These are phyloP conservation scores for Amiota communis DNA, from an alignment of 2,888 invertebrate species.

Conservation along the genomic window DNA sequence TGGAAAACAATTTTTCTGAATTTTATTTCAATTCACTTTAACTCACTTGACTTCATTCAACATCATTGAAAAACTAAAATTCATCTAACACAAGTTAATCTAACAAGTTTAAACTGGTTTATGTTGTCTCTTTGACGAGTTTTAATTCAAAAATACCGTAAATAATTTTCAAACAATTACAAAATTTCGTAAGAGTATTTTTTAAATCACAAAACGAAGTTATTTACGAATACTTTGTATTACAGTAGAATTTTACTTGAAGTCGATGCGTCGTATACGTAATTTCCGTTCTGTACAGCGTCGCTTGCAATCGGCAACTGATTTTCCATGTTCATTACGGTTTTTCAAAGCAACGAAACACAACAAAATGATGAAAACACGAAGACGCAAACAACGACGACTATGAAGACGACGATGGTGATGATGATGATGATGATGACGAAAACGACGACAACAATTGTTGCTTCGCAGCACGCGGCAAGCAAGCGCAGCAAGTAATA, in stretches of 20 bases:
- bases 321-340: constrained; percentile 47
- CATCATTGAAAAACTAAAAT: no score
- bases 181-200: constrained; percentile 40
- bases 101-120: no score
- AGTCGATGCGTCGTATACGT: constrained; percentile 60
- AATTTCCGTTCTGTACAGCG: constrained; percentile 62
- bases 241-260: constrained; percentile 11
- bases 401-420: not conserved
- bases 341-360: not conserved
- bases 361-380: constrained; percentile 5
- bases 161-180: no score
- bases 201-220: constrained; percentile 35
- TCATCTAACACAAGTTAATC: no score
- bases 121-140: no score
- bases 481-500: constrained; percentile 55
- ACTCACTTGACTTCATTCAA: no score
- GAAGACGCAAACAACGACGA: constrained; percentile 25
- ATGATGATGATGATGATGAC: constrained; percentile 27
- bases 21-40: no score
- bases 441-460: constrained; percentile 44
- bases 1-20: no score
- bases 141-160: no score
- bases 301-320: constrained; percentile 65
- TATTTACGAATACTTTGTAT: not conserved
- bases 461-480: constrained; percentile 39